Conservation (phyloP, 1,140 invertebrate genomes). For the Drosophila funebris region DNA sequence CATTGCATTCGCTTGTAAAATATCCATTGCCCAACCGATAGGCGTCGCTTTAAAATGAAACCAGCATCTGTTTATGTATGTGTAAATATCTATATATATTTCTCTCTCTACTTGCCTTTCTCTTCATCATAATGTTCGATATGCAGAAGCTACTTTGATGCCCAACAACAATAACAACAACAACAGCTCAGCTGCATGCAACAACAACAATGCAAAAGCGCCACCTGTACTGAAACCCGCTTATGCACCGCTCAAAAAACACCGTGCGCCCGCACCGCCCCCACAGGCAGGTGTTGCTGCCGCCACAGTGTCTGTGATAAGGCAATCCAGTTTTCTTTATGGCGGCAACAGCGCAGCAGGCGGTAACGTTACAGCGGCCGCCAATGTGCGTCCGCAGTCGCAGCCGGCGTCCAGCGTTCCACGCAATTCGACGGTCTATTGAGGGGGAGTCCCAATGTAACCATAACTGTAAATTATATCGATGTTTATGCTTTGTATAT, state of each 20-base stretch:
- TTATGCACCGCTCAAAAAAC: conserved; percentile 72
- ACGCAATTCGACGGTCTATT: conserved; percentile 67
- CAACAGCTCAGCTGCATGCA: conserved; percentile 50
- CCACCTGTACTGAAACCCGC: conserved; percentile 58
- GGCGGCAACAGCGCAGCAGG: conserved; percentile 51
- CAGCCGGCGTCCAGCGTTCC: conserved; percentile 49
- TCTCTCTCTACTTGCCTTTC: conserved; percentile 25
- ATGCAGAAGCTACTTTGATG: conserved; percentile 31
- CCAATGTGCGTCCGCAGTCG: conserved; percentile 54
- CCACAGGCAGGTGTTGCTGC: conserved; percentile 78
- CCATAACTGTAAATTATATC: conserved; percentile 19
- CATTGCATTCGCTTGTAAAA: conserved; percentile 21
- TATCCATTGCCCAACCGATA: conserved; percentile 5
- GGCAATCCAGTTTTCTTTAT: conserved; percentile 79
- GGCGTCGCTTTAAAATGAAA: conserved; percentile 21
- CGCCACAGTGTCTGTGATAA: conserved; percentile 78
- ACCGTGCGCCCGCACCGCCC: conserved; percentile 74
- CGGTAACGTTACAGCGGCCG: background rate
- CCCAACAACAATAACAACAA: conserved; percentile 58
- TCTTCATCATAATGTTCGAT: conserved; percentile 13
- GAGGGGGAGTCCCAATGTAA: conserved; percentile 14
- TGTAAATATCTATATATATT: conserved; percentile 15
- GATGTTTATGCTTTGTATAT: conserved; percentile 50
- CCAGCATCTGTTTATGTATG: background rate
- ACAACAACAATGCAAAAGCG: conserved; percentile 47